Evolutionary conservation across 2,888 invertebrate species (phyloP).

Genomic region (Lagria hirta): DNA sequence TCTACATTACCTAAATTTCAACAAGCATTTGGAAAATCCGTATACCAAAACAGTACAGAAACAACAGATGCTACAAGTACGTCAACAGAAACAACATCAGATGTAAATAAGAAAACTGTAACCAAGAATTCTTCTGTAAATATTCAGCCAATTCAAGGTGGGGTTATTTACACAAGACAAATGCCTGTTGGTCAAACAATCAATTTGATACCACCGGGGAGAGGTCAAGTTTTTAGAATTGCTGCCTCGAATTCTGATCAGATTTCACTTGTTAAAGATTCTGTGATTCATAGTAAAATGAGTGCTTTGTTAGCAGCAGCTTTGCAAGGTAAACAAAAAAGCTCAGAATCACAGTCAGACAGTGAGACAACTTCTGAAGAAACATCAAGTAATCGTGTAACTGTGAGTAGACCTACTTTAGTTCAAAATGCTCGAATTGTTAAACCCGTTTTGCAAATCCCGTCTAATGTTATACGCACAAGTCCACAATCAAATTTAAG

Average conservation of each 20-base stretch:
- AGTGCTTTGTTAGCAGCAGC: slow-evolving; percentile 55
- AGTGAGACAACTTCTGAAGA: slow-evolving; percentile 36
- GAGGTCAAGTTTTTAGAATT: slow-evolving; percentile 53
- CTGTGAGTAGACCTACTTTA: slow-evolving; percentile 56
- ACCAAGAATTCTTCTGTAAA: slow-evolving; percentile 59
- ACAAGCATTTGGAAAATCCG: slow-evolving; percentile 76
- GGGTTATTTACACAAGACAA: slow-evolving; percentile 73
- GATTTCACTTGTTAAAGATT: slow-evolving; percentile 53
- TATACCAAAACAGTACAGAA: slow-evolving; percentile 56
- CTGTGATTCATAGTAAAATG: slow-evolving; percentile 55
- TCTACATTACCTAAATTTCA: slow-evolving; percentile 72
- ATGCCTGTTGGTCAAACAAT: slow-evolving; percentile 67
- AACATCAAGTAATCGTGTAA: slow-evolving; percentile 31
- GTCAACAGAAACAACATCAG: slow-evolving; percentile 29
- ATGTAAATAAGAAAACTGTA: slow-evolving; percentile 45
- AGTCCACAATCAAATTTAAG: slow-evolving; percentile 67
- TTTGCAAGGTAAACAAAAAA: slow-evolving; percentile 51
- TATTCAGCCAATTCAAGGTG: slow-evolving; percentile 65
- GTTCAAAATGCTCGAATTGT: slow-evolving; percentile 62
- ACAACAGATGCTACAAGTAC: slow-evolving; percentile 31
- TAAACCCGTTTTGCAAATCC: slow-evolving; percentile 60
- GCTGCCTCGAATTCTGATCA: slow-evolving; percentile 52
- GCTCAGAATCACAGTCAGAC: slow-evolving; percentile 33
- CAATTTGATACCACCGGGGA: slow-evolving; percentile 57
- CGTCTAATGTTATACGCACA: slow-evolving; percentile 63